These are phyloP conservation scores for Lepidostoma basale DNA, from an alignment of 1,140 invertebrate species.

Conservation along the genomic window DNA sequence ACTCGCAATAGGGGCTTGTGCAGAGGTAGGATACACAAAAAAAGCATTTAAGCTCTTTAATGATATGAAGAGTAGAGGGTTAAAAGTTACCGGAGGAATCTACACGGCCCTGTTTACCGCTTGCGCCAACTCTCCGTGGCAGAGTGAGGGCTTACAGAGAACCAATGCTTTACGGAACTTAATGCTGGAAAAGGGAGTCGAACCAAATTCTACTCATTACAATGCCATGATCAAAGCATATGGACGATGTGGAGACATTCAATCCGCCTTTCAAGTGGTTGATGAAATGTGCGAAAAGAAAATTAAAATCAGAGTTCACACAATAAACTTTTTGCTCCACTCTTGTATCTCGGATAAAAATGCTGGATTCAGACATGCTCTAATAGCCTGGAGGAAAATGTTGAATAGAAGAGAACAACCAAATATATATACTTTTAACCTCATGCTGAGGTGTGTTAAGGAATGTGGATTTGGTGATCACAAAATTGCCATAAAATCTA, in stretches of 20 bases:
- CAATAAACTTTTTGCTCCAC: slow-evolving; percentile 81
- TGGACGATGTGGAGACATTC: slow-evolving; percentile 77
- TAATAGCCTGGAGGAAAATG: slow-evolving; percentile 88
- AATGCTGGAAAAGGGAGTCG: slow-evolving; percentile 71
- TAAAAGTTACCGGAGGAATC: slow-evolving; percentile 70
- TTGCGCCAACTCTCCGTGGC: slow-evolving; percentile 79
- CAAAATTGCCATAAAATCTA: slow-evolving; percentile 9
- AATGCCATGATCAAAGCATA: slow-evolving; percentile 92
- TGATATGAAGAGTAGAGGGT: slow-evolving; percentile 76
- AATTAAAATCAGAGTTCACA: slow-evolving; percentile 69
- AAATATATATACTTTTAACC: slow-evolving; percentile 77
- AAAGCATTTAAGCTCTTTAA: slow-evolving; percentile 84
- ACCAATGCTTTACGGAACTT: slow-evolving; percentile 69
- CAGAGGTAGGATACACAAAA: slow-evolving; percentile 78
- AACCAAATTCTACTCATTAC: slow-evolving; percentile 79
- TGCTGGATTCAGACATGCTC: slow-evolving; percentile 78
- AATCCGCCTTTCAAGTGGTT: slow-evolving; percentile 77
- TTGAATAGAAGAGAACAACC: slow-evolving; percentile 67
- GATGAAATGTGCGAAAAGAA: slow-evolving; percentile 81
- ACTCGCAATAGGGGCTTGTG: slow-evolving; percentile 80
- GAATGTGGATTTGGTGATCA: slow-evolving; percentile 77
- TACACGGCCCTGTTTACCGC: slow-evolving; percentile 88
- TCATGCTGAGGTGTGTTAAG: slow-evolving; percentile 76
- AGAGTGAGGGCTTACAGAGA: slow-evolving; percentile 66
- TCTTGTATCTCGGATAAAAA: slow-evolving; percentile 79